Evolutionary conservation across 92 coral and sea anemone genomes (phyloP), one percentile per base, ranked within the genome.

Genomic region (Epizoanthus illoricatus): DNA sequence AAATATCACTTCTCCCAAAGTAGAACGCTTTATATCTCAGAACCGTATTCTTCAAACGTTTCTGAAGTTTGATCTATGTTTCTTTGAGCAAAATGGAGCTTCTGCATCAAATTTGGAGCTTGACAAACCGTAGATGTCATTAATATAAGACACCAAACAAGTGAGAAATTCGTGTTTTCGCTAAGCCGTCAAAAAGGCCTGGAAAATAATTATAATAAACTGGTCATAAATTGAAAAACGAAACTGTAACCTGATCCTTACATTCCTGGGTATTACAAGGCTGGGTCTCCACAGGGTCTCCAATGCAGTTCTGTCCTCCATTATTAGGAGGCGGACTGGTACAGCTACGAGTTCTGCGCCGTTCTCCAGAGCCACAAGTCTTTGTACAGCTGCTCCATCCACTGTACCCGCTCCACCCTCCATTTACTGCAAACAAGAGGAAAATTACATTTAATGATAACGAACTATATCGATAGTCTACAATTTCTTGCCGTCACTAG

Each of bases 231-330:
- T 28, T 43, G 18, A 10, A 20, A 10, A 20, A 19, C 24, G 41
- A 75, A 75, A 54, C 10, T 41, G 67, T 62, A 62, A 45, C 42
- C 5, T 8, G 16, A 23, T 19, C 64, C 79, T 68, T 73, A 19
- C 89, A 86, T 76, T 81, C 79, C 60, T 54, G 17, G 13, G 62
- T 20, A 57, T 42, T 74, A 80, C 98, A 95, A 12, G 69, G 65
- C 49, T 65, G 64, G 57, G 45, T 89, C 85, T 96, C 96, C 43
- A 57, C 58, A 40, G 80, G 58, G 10, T 61, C 57, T 42, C 81
- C 57, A 13, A 69, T 71, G 42, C 97, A 97, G n/a, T 80, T 45
- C 52, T 89, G 89, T 12, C 79, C 80, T 86, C 96, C 66, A 73
- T 56, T 69, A 39, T 8, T 58, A 81, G 88, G 82, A 4, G 81